Percentiles rank a stretch among this genome's conserved stretches.
These are phyloP conservation scores for Criorhina ranunculi DNA, from an alignment of 2,888 invertebrate genomes.

Conservation along the genomic window DNA sequence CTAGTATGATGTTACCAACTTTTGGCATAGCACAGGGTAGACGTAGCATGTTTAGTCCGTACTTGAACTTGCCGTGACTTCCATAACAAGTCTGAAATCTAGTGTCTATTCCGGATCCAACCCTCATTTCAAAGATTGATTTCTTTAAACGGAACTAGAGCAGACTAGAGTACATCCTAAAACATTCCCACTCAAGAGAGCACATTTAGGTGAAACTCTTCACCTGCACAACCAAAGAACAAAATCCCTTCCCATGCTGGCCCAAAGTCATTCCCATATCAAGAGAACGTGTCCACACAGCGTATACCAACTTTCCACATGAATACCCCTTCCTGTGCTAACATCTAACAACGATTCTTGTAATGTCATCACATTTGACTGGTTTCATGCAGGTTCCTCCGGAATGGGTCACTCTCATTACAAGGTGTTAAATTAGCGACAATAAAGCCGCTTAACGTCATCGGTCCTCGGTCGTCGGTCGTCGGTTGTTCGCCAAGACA, in stretches of 20 bases:
- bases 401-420: slow-evolving; percentile 39
- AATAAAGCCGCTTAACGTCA: slow-evolving; percentile 48
- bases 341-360: slow-evolving; percentile 29
- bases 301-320: slow-evolving; percentile 23
- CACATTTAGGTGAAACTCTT: slow-evolving; percentile 27
- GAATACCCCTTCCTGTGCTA: slow-evolving; percentile 1
- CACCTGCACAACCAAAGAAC: neutral
- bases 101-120: too few relatives aligned
- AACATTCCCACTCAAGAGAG: slow-evolving; percentile 9
- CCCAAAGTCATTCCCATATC: slow-evolving; percentile 50
- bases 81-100: too few relatives aligned
- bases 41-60: too few relatives aligned
- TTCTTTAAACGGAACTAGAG: neutral
- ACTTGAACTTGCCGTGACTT: too few relatives aligned
- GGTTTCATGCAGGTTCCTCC: slow-evolving; percentile 43
- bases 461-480: too few relatives aligned
- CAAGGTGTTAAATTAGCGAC: slow-evolving; percentile 50
- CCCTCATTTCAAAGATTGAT: neutral
- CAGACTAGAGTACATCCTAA: neutral
- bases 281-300: neutral
- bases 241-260: slow-evolving; percentile 22
- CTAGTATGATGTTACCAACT: too few relatives aligned
- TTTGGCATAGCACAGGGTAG: too few relatives aligned
- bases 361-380: slow-evolving; percentile 43
- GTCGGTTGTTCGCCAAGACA: neutral